Evolutionary conservation across 2,888 invertebrate genomes (phyloP).

Genomic region (Sesia bembeciformis): DNA sequence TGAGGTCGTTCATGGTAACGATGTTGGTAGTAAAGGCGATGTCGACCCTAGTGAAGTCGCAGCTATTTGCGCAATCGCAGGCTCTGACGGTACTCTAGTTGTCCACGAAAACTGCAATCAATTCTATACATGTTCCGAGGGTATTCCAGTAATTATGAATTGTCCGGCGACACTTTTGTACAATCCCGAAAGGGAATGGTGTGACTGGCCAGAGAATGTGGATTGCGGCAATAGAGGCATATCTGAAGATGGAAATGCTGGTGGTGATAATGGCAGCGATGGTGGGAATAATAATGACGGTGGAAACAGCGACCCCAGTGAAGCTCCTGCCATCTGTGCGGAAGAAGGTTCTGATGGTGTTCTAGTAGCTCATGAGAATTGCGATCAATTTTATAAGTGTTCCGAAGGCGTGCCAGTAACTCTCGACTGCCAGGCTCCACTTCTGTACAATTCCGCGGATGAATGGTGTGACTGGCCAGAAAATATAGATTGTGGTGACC

Average conservation of each 20-base stretch:
- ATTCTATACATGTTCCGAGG: slow-evolving; percentile 27
- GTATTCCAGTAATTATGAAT: slow-evolving; percentile 16
- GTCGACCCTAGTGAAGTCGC: slow-evolving; percentile 20
- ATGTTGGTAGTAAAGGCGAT: slow-evolving; percentile 1
- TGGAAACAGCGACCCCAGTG: slow-evolving; percentile 19
- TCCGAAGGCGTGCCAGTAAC: slow-evolving; percentile 16
- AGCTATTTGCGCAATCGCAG: slow-evolving; percentile 19
- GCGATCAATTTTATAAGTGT: slow-evolving; percentile 29
- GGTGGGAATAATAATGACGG: slow-evolving; percentile 3
- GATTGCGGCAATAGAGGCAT: slow-evolving; percentile 25
- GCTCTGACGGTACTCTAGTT: slow-evolving; percentile 23
- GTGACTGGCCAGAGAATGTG: slow-evolving; percentile 33
- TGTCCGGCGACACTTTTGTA: slow-evolving; percentile 24
- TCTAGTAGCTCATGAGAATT: slow-evolving; percentile 28
- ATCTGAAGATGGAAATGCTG: slow-evolving; percentile 5
- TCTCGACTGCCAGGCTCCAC: slow-evolving; percentile 13
- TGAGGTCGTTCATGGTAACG: neutral
- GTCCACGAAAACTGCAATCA: slow-evolving; percentile 29
- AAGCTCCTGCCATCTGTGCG: slow-evolving; percentile 24
- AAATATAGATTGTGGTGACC: slow-evolving; percentile 21
- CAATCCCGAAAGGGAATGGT: slow-evolving; percentile 20
- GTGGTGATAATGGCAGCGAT: slow-evolving; percentile 5
- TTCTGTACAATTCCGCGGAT: slow-evolving; percentile 20
- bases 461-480: slow-evolving; percentile 24
- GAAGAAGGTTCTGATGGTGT: slow-evolving; percentile 16